These are phyloP conservation scores for Chrysina gloriosa DNA, from an alignment of 2,888 invertebrate genomes.

Conservation along the genomic window DNA sequence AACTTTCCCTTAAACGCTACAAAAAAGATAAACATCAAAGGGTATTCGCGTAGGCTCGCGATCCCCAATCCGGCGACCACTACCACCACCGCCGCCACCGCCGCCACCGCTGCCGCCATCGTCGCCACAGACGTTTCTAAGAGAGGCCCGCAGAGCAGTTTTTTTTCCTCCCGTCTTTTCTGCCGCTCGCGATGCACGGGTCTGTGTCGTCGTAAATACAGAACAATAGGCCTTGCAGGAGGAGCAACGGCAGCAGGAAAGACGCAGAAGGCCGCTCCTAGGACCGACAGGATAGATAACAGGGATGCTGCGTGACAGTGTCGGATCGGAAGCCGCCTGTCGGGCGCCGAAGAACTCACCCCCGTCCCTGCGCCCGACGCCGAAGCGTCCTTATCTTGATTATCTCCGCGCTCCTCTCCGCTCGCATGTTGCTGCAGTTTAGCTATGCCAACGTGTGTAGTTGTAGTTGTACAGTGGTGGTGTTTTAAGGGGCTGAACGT, in stretches of 20 bases:
- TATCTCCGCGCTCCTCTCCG: constrained; percentile 39
- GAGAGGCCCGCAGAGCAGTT: neutral
- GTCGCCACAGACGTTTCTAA: neutral
- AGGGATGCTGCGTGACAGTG: constrained; percentile 50
- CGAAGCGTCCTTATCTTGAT: constrained; percentile 47
- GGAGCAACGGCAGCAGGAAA: constrained; percentile 31
- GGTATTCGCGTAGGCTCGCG: neutral
- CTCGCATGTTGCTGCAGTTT: neutral
- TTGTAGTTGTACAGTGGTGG: too few species aligned
- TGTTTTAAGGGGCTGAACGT: too few species aligned
- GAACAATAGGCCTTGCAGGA: constrained; percentile 25
- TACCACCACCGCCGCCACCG: neutral
- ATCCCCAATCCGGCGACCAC: neutral
- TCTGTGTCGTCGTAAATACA: constrained; percentile 17
- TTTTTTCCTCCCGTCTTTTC: constrained; percentile 9
- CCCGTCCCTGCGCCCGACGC: constrained; percentile 40
- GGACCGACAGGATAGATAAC: constrained; percentile 43
- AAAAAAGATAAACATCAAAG: constrained; percentile 28
- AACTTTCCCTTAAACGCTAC: constrained; percentile 21
- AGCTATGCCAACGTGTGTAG: too few species aligned
- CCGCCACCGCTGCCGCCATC: neutral
- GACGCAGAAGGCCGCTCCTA: constrained; percentile 35
- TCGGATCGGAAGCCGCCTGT: constrained; percentile 49
- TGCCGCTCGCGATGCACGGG: neutral
- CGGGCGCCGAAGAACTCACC: constrained; percentile 50